Conservation (phyloP, 2,797 vertebrate species). For the Limosa lapponica region DNA sequence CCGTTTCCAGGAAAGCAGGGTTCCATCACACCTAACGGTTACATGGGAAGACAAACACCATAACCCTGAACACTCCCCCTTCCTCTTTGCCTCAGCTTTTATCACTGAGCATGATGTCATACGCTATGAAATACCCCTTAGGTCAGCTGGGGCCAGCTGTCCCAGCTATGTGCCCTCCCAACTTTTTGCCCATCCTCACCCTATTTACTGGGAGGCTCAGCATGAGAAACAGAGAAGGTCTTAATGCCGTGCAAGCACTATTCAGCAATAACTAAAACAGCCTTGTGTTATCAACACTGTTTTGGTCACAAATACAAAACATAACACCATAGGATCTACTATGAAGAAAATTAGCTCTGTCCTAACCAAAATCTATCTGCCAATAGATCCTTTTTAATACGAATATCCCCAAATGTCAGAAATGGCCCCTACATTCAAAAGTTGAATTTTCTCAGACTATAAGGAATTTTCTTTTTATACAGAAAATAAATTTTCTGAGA, state of each 20-base stretch:
- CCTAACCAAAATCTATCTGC: neutral
- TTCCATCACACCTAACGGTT: fast-evolving
- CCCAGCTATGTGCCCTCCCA: neutral
- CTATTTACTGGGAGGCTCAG: neutral
- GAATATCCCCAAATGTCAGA: neutral
- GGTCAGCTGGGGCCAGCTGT: neutral
- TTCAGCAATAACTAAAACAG: neutral
- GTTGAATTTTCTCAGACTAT: neutral
- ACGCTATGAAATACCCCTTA: neutral
- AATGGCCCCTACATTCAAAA: neutral
- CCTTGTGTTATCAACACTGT: neutral
- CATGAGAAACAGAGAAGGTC: neutral
- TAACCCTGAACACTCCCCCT: fast-evolving
- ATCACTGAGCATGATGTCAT: neutral
- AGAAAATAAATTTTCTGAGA: neutral
- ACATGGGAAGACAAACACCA: neutral
- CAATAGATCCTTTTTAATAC: neutral
- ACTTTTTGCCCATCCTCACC: neutral
- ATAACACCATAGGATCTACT: neutral
- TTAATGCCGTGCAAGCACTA: neutral
- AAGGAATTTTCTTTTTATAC: neutral
- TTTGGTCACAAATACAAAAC: neutral
- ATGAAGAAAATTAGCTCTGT: neutral
- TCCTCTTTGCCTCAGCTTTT: neutral
- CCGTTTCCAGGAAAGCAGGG: neutral